Base-by-base conservation (phyloP, 1,140 invertebrate species). In the Phortica variegata region DNA sequence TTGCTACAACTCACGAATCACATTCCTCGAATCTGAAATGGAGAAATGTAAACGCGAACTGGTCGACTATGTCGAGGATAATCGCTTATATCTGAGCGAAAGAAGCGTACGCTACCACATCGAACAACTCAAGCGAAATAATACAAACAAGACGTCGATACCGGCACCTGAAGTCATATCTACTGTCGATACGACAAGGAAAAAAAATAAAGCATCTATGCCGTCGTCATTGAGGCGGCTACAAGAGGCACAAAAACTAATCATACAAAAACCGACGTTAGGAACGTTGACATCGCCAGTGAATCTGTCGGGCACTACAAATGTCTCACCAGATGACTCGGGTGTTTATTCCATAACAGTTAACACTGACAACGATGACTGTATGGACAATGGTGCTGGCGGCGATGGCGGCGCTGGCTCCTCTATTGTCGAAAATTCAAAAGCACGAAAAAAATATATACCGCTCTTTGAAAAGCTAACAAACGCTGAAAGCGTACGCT, bases 1-100 rank as follows among this genome's bases (percentile, higher is more conserved):
- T 3, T 65, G 62, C 49, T 61, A 61, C 38, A 55, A 52, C 16
- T 26, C 48, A 3, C 47, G 52, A 1, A 43, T 65, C 3, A 18
- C 3, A 2, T 32, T 52, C 9, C 50, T 65, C 21, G 58, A 65
- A 52, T 32, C 40, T 12, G 58, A 65, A 31, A 66, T 65, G 62
- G 56, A 40, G 40, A 62, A 66, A 31, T 65, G 62, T 44, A 66
- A 66, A 53, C 47, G 38, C 8, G 56, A 62, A 41, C 36, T 65
- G 20, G 40, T 54, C 18, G 41, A 43, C 17, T 66, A 59, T 15
- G 58, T 65, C 0, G 20, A 56, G 20, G 50, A 66, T 19, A 59
- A 66, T n/a, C 43, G 51, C 33, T 52, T 61, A 23, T n/a, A 59
- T 36, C 44, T 65, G 1, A 34, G 20, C 18, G 42, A 65, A 9